Evolutionary conservation across 2,888 invertebrate species (phyloP), one percentile per base, ranked within the genome.

Genomic region (Meghimatium bilineatum): DNA sequence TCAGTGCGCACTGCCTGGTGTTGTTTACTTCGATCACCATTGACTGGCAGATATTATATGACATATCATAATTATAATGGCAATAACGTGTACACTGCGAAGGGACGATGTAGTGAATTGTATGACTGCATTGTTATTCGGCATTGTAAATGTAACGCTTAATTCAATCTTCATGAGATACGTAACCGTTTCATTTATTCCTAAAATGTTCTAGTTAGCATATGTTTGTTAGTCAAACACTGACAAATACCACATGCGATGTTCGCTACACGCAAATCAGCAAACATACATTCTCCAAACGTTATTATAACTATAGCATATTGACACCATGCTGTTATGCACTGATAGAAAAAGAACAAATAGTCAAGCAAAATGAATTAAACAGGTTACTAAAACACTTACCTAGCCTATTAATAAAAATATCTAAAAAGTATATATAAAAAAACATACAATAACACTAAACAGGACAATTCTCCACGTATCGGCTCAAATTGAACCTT

Each of bases 11-110:
- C 26, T 63, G 63, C n/a, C n/a, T 56, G 8, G 56, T 44, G 44
- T 8, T 44, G 44, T 44, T 44, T 44, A 12, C 44, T 8, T 26
- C 17, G 3, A n/a, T 23, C 23, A 5, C n/a, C 63, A n/a, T 63
- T 23, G 23, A 23, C 63, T 56, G 17, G 17, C 20, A 8, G 56
- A 14, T 17, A 14, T 63, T 63, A n/a, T 63, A 8, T 63, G 29
- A 63, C n/a, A 63, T 29, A 63, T 63, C 63, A 63, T 63, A 63
- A 63, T 63, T 63, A 63, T 63, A 63, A 63, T 63, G 63, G 63
- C 3, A 12, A n/a, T 63, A n/a, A 5, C 63, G 2, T 63, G 63
- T 63, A 63, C 8, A 5, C 2, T 29, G 23, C n/a, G 63, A 63
- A 8, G 63, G 10, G 10, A 63, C 14, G 26, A 5, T 63, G 63